These are phyloP conservation scores for Philaethria dido DNA, from an alignment of 2,888 invertebrate species.

Conservation along the genomic window DNA sequence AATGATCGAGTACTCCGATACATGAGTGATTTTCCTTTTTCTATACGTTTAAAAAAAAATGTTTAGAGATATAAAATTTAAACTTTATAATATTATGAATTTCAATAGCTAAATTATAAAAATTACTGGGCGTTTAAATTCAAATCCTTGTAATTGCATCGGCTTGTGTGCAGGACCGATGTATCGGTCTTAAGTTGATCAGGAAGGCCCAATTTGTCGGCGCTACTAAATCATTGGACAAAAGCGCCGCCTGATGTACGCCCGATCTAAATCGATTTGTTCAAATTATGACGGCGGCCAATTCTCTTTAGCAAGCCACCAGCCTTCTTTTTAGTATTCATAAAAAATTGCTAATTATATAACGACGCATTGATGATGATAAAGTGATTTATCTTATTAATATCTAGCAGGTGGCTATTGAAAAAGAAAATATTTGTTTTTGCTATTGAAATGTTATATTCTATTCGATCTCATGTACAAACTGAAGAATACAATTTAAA, in stretches of 20 bases:
- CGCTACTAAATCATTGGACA: constrained; percentile 79
- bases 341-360: constrained; percentile 30
- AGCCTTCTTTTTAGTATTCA: constrained; percentile 29
- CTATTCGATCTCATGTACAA: neutral
- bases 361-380: constrained; percentile 1
- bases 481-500: too few relatives aligned
- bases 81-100: constrained; percentile 15
- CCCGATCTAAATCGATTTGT: constrained; percentile 81
- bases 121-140: constrained; percentile 76
- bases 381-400: constrained; percentile 6
- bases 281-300: constrained; percentile 68
- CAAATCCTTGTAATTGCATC: constrained; percentile 75
- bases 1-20: neutral
- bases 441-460: neutral
- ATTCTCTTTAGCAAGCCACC: constrained; percentile 28
- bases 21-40: neutral
- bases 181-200: constrained; percentile 62
- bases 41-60: neutral
- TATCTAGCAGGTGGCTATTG: neutral
- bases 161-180: constrained; percentile 57
- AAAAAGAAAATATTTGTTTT: neutral
- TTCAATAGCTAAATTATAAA: constrained; percentile 39
- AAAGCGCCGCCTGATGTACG: constrained; percentile 78
- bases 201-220: constrained; percentile 76
- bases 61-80: neutral